Conservation (phyloP, 2,797 vertebrate genomes). For the Glyptemys insculpta region DNA sequence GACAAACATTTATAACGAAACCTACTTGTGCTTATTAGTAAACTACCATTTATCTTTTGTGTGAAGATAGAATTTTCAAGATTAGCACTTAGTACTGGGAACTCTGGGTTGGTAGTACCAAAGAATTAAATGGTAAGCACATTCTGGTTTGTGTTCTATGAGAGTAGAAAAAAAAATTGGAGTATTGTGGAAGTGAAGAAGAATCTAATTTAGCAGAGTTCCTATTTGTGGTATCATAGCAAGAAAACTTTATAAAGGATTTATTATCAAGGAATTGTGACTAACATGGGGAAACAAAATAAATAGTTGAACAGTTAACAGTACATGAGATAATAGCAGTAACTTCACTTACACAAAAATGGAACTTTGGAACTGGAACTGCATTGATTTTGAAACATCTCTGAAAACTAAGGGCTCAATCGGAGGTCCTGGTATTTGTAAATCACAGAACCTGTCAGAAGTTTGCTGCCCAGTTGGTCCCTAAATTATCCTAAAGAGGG, state of each 20-base stretch:
- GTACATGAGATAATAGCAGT: conserved; percentile 53
- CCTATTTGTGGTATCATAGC: conserved; percentile 26
- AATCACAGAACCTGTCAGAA: neutral
- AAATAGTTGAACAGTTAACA: conserved; percentile 66
- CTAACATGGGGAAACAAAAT: conserved; percentile 59
- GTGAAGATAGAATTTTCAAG: neutral
- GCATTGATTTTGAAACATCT: conserved; percentile 35
- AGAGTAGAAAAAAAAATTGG: neutral
- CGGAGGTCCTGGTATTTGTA: conserved; percentile 26
- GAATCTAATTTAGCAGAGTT: conserved; percentile 16
- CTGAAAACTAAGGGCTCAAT: conserved; percentile 27
- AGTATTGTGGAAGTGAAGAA: neutral
- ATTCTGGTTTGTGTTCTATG: neutral
- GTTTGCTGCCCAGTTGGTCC: neutral
- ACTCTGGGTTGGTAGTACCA: neutral
- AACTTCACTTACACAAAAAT: conserved; percentile 57
- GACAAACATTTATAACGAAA: neutral
- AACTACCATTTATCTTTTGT: neutral
- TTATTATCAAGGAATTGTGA: conserved; percentile 56
- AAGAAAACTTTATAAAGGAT: conserved; percentile 50
- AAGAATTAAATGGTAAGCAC: neutral
- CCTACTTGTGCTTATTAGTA: neutral
- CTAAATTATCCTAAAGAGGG: conserved; percentile 4
- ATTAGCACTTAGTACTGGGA: neutral
- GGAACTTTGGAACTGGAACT: conserved; percentile 68